Evolutionary conservation across 2,797 vertebrate genomes (phyloP).

Genomic region (Poecilia wingei): DNA sequence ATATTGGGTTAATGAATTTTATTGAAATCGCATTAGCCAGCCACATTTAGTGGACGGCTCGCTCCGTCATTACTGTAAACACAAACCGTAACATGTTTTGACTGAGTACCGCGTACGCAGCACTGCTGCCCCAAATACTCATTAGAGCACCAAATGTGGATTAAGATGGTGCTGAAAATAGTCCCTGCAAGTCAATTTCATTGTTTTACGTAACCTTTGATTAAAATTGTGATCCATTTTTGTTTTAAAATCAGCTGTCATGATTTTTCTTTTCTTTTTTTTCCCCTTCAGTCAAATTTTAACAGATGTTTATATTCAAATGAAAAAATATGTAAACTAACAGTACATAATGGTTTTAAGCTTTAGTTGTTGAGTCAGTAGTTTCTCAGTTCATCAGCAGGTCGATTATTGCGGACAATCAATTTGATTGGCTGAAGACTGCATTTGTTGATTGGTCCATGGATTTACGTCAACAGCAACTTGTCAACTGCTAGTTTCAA

Average conservation of each 20-base stretch:
- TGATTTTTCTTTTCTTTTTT: background rate
- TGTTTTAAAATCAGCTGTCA: background rate
- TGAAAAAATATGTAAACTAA: background rate
- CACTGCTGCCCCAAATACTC: constrained; percentile 11
- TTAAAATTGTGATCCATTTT: background rate
- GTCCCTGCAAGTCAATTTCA: background rate
- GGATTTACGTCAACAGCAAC: background rate
- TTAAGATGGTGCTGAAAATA: constrained; percentile 15
- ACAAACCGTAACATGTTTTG: constrained; percentile 3
- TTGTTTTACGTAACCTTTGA: background rate
- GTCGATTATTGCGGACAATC: background rate
- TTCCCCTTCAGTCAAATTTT: background rate
- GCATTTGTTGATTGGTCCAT: background rate
- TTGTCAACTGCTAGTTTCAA: background rate
- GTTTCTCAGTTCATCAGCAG: background rate
- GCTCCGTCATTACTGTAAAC: background rate
- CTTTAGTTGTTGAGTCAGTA: background rate
- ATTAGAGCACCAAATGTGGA: constrained; percentile 25
- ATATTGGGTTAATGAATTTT: background rate
- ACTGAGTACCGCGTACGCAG: background rate
- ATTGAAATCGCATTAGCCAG: background rate
- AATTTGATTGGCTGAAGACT: background rate
- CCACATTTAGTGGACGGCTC: background rate
- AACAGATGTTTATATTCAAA: background rate
- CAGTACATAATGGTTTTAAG: background rate